Conservation (phyloP, 2,797 vertebrate genomes). For the Typhlichthys subterraneus region DNA sequence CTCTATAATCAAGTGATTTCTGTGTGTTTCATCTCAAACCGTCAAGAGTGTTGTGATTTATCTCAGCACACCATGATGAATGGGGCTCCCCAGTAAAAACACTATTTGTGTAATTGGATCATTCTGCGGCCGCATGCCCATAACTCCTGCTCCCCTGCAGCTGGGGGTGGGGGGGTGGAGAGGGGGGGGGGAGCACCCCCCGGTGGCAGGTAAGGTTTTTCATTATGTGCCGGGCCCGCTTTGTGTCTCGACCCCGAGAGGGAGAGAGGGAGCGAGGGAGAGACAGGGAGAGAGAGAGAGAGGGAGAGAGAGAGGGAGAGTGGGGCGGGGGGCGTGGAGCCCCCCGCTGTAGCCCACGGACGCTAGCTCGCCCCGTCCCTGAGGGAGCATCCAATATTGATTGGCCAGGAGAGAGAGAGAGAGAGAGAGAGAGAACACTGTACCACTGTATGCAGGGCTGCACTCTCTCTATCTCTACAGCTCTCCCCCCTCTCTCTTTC, state of each 20-base stretch:
- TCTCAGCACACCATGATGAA: slow-evolving; percentile 53
- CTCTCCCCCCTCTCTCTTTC: no score
- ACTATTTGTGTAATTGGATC: slow-evolving; percentile 77
- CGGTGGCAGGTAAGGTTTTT: slow-evolving; percentile 76
- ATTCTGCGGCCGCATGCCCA: slow-evolving; percentile 58
- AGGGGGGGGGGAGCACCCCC: slow-evolving; percentile 5
- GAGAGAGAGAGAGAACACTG: slow-evolving; percentile 18
- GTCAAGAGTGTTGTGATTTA: slow-evolving; percentile 48
- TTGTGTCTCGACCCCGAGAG: slow-evolving; percentile 77
- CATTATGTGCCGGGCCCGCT: slow-evolving; percentile 74
- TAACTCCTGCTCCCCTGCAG: slow-evolving; percentile 64
- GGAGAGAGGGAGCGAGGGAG: slow-evolving; percentile 75
- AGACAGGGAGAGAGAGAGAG: no score
- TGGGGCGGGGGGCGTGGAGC: slow-evolving; percentile 5
- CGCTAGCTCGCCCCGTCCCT: slow-evolving; percentile 71
- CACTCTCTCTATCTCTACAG: slow-evolving; percentile 41
- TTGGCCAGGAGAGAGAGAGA: slow-evolving; percentile 69
- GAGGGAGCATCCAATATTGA: slow-evolving; percentile 77
- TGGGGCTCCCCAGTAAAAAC: slow-evolving; percentile 58
- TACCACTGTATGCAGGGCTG: slow-evolving; percentile 36
- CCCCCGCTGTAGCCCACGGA: slow-evolving; percentile 57
- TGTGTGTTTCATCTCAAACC: slow-evolving; percentile 48
- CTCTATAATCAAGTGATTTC: slow-evolving; percentile 59
- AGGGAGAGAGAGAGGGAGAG: no score
- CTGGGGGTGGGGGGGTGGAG: slow-evolving; percentile 59